These are phyloP conservation scores for Perithous albicinctus DNA, from an alignment of 2,888 invertebrate genomes.

Conservation along the genomic window DNA sequence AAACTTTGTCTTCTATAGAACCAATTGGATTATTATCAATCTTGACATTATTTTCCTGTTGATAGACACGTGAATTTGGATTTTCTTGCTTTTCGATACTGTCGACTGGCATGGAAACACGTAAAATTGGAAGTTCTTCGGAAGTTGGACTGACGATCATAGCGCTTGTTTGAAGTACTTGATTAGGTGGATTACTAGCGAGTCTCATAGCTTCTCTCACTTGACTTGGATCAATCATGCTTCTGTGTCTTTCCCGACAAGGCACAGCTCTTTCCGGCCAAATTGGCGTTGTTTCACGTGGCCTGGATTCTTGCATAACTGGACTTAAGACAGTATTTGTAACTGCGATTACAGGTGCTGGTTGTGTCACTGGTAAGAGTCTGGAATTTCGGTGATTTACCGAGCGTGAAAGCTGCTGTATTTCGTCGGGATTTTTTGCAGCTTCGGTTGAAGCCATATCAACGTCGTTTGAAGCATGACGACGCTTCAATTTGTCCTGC, in stretches of 20 bases:
- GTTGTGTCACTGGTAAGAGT: constrained; percentile 75
- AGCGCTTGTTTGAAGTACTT: constrained; percentile 69
- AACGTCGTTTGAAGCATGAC: constrained; percentile 80
- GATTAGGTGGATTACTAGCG: constrained; percentile 79
- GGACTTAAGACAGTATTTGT: constrained; percentile 83
- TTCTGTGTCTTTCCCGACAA: constrained; percentile 83
- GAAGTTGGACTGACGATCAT: constrained; percentile 63
- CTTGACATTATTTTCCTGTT: not conserved
- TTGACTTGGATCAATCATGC: constrained; percentile 85
- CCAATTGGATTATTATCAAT: constrained; percentile 12
- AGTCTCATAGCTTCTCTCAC: constrained; percentile 80
- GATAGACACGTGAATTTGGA: constrained; percentile 7
- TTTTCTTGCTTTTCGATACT: constrained; percentile 16
- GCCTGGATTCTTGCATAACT: constrained; percentile 83
- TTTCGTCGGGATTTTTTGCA: constrained; percentile 83
- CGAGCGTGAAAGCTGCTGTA: constrained; percentile 85
- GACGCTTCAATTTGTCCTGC: constrained; percentile 89
- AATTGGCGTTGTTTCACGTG: constrained; percentile 78
- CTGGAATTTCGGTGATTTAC: constrained; percentile 70
- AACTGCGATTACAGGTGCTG: constrained; percentile 82
- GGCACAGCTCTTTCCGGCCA: constrained; percentile 82
- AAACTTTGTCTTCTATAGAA: constrained; percentile 48
- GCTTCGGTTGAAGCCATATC: constrained; percentile 83
- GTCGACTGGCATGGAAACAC: constrained; percentile 56
- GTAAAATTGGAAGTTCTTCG: constrained; percentile 56